phyloP scores from a whole-genome alignment of 2,888 invertebrate species.

The Synanthedon formicaeformis region DNA sequence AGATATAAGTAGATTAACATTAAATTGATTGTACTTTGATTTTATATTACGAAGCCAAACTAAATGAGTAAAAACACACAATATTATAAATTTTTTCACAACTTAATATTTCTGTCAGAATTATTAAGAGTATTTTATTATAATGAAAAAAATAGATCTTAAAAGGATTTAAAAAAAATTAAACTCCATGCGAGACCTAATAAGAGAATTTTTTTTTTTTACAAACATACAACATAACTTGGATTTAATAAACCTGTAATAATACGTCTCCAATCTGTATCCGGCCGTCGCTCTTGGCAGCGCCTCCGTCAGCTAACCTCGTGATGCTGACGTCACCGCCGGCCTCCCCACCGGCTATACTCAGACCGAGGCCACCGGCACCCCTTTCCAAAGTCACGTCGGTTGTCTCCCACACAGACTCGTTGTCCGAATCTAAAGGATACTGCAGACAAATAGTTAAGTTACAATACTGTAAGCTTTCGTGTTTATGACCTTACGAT shows the following conservation, averaged over 20 bases:
- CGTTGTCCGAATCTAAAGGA: slow-evolving; percentile 56
- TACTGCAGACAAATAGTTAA: slow-evolving; percentile 23
- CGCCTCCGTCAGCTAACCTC: slow-evolving; percentile 93
- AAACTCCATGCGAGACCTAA: too few species aligned
- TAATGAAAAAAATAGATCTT: too few species aligned
- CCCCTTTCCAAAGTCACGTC: slow-evolving; percentile 91
- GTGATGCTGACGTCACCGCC: slow-evolving; percentile 97
- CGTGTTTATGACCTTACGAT: neutral
- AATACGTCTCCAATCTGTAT: slow-evolving; percentile 96
- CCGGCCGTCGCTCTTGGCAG: slow-evolving; percentile 87
- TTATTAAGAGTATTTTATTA: too few species aligned
- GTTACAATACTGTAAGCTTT: slow-evolving; percentile 2
- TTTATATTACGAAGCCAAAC: too few species aligned
- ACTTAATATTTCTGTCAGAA: too few species aligned
- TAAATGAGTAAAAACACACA: too few species aligned
- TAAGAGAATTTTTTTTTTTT: too few species aligned
- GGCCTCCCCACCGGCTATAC: slow-evolving; percentile 98
- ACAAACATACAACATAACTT: too few species aligned
- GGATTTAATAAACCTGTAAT: slow-evolving; percentile 66
- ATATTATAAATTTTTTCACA: too few species aligned
- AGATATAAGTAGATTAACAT: too few species aligned
- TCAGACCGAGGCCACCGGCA: slow-evolving; percentile 93
- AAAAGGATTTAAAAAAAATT: too few species aligned
- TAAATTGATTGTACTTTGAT: too few species aligned
- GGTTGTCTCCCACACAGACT: slow-evolving; percentile 91